Conservation (phyloP, 2,888 invertebrate genomes). For the Spilosoma lubricipeda region DNA sequence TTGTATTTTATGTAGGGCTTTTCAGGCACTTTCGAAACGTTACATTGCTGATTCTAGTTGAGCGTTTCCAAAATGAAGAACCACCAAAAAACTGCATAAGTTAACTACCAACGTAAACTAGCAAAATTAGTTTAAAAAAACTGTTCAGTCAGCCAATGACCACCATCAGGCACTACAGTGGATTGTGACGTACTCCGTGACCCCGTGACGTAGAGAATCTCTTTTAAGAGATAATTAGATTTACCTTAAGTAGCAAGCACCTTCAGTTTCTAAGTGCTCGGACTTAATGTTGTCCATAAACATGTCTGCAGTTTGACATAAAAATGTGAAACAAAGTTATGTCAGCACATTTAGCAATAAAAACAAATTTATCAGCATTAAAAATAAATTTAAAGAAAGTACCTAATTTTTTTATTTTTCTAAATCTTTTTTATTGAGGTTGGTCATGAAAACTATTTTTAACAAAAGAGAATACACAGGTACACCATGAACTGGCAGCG, state of each 20-base stretch:
- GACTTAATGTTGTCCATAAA: slow-evolving; percentile 31
- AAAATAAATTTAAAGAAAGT: background rate
- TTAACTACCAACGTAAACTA: too few species aligned
- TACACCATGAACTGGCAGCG: slow-evolving; percentile 24
- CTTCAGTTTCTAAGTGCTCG: slow-evolving; percentile 39
- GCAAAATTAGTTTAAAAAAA: too few species aligned
- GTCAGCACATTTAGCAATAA: background rate
- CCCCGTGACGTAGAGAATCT: too few species aligned
- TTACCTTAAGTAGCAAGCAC: slow-evolving; percentile 25
- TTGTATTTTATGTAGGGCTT: too few species aligned
- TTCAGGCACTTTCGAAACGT: too few species aligned
- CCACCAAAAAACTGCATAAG: too few species aligned
- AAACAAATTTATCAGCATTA: background rate
- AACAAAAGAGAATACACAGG: slow-evolving; percentile 31
- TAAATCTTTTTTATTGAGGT: background rate
- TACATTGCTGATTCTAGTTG: too few species aligned
- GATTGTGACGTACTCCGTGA: too few species aligned
- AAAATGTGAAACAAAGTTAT: slow-evolving; percentile 21
- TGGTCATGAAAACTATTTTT: slow-evolving; percentile 18
- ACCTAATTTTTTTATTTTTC: background rate
- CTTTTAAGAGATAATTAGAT: background rate
- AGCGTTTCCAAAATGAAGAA: too few species aligned
- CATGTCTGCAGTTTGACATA: slow-evolving; percentile 28
- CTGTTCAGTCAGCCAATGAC: too few species aligned
- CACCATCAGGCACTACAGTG: too few species aligned